A percentile compares a stretch with the other conserved stretches of the same genome.
Evolutionary conservation across 1,140 invertebrate genomes (phyloP).

Genomic region (Diorhabda elongata): DNA sequence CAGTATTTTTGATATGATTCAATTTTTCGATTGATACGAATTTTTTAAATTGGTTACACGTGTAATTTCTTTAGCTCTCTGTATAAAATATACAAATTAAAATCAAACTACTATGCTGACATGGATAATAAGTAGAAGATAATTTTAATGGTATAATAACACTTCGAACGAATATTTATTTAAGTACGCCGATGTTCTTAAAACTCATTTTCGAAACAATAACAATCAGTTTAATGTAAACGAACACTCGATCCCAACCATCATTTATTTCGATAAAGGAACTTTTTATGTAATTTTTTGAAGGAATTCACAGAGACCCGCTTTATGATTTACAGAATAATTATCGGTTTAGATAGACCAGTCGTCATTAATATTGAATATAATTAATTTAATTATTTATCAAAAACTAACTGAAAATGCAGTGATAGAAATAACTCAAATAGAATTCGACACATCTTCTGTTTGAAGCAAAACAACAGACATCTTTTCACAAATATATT

Average conservation of each 20-base stretch:
- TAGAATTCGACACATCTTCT: too few species aligned
- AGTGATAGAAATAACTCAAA: too few species aligned
- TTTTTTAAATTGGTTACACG: too few species aligned
- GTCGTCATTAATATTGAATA: too few species aligned
- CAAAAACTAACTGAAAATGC: too few species aligned
- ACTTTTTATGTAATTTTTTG: not conserved
- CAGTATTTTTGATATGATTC: too few species aligned
- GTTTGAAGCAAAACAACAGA: too few species aligned
- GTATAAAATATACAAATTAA: not conserved
- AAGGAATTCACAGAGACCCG: not conserved
- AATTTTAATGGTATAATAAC: not conserved
- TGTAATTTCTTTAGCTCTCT: too few species aligned
- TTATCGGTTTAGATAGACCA: not conserved
- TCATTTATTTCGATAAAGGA: constrained; percentile 2
- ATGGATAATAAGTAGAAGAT: not conserved
- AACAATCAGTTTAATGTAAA: not conserved
- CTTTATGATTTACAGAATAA: not conserved
- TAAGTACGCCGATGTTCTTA: not conserved
- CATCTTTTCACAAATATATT: too few species aligned
- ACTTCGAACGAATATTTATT: constrained; percentile 3
- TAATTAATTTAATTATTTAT: too few species aligned
- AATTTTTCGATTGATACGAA: too few species aligned
- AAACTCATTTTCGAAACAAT: not conserved
- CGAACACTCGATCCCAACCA: not conserved
- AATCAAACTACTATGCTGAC: not conserved